Evolutionary conservation across 2,113 vertebrate species (phyloP).

Genomic region (Mus musculus): GRCm39 chr16:37590001-37590500

Average conservation of each 20-base stretch:
- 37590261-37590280: neutral
- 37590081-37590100: neutral
- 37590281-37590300: neutral
- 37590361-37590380: neutral
- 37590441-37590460: neutral
- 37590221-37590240: slow-evolving; percentile 15
- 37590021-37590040: neutral
- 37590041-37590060: neutral
- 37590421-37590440: neutral
- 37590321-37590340: neutral
- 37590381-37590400: neutral
- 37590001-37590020: slow-evolving; percentile 58
- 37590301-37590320: neutral
- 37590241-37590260: neutral
- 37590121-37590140: slow-evolving; percentile 27
- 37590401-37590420: neutral
- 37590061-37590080: neutral
- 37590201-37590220: slow-evolving; percentile 36
- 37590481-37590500: neutral
- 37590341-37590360: neutral
- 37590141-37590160: slow-evolving; percentile 30
- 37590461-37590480: neutral
- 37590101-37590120: slow-evolving; percentile 28
- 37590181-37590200: slow-evolving; percentile 20
- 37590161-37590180: slow-evolving; percentile 39